Evolutionary conservation across 2,888 invertebrate genomes (phyloP), one percentile per base, ranked within the genome.

Genomic region (Nymphalis polychloros): DNA sequence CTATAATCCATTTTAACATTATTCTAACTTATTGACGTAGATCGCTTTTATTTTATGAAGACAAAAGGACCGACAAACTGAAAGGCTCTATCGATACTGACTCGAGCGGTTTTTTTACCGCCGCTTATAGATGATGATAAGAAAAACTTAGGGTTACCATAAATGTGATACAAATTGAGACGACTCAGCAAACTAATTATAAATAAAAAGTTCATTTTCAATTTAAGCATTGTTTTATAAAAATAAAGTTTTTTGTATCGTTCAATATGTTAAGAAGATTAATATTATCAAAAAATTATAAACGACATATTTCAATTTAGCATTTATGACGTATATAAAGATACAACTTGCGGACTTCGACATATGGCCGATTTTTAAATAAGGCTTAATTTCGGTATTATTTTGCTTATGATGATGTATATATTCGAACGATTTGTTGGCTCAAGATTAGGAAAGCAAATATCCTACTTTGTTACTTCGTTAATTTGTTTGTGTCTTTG

Each of bases 1-100:
- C 10, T 41, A 68, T 46, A 59, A 64, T 41, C 35, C 35, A 57
- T 57, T 57, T 35, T 19, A 57, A 31, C 53, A 55, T 55, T 50
- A 19, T 50, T 55, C 31, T 55, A 17, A 2, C 31, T 27, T 31
- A 55, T 16, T 8, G 5, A 31, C 27, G 27, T 17, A 8, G 8
- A 23, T 31, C 16, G 17, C n/a, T 55, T 16, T 53, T n/a, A n/a
- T 31, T n/a, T 17, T 31, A 17, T 17, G 31, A 55, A 31, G 4
- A 8, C 27, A 31, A 23, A 17, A 27, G 27, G 16, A n/a, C 53
- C 53, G 23, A 52, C 52, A 17, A 27, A 17, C 31, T 55, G 53
- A 55, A 55, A 31, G 17, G 53, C 31, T 31, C 5, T 55, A 31
- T 55, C 53, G 53, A 55, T 31, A 55, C 27, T 55, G 31, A 55